phyloP scores from a whole-genome alignment of 35 echinoderm and acorn worm genomes.

The Apostichopus parvimensis region DNA sequence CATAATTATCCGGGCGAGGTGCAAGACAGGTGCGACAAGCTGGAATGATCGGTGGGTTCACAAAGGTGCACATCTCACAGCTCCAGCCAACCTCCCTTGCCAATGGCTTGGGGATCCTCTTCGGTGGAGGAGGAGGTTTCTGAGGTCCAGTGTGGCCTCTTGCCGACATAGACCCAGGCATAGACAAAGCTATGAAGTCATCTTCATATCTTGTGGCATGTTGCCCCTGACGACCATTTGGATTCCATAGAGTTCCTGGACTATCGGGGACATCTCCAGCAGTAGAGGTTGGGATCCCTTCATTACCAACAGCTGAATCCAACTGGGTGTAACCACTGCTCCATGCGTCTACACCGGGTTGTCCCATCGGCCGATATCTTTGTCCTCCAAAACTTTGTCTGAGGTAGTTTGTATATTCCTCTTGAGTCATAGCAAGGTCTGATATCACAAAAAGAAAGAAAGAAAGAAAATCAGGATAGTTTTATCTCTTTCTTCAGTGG shows the following conservation, averaged over 20 bases:
- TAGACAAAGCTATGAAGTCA: background rate
- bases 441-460: background rate
- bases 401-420: background rate
- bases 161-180: background rate
- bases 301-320: background rate
- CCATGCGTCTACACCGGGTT: background rate
- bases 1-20: constrained; percentile 63
- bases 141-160: background rate
- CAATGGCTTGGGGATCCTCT: background rate
- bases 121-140: background rate
- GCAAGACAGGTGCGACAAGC: constrained; percentile 70
- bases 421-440: background rate
- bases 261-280: background rate
- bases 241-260: background rate
- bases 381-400: background rate
- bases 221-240: background rate
- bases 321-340: background rate
- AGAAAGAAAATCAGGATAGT: no score
- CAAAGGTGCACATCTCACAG: constrained; percentile 70
- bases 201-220: background rate
- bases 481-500: no score
- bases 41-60: constrained; percentile 83
- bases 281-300: background rate
- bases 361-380: background rate
- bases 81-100: constrained; percentile 80